Base-by-base conservation (phyloP, 2,113 vertebrate genomes). In the Neodon shergylaensis region DNA sequence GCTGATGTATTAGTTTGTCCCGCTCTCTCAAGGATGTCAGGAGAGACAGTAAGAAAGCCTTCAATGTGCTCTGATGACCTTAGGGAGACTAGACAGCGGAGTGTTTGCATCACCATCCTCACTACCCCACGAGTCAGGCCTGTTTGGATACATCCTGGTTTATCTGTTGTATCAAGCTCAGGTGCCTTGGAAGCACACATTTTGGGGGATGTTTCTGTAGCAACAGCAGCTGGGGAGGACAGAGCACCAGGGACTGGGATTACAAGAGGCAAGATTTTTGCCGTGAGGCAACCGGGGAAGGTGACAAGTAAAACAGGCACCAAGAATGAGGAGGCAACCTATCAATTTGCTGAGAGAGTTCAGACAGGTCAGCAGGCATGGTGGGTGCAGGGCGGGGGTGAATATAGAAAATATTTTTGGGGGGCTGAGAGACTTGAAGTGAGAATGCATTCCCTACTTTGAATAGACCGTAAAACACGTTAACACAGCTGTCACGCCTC, bases 211-310 rank as follows among this genome's bases (percentile, higher is more conserved):
- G 61, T 79, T 63, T 73, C 44, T 39, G 4, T 52, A 68, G 74
- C 6, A 47, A 74, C 68, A 97, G 83, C 78, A 78, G 16, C 72
- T 84, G 26, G 81, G 79, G 78, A 81, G 95, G 78, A 9, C 61
- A 91, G 42, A 83, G 84, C 36, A 73, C 1, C 13, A 42, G 95
- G 86, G 66, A 90, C 78, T 70, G 94, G 83, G 72, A 90, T 93
- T 91, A 52, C 31, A 54, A 70, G 47, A 82, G 58, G 58, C 17
- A 72, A 85, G 77, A 95, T 72, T 39, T 44, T 17, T 31, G 31
- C 88, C 36, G 17, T 33, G 95, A 90, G 92, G 87, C 52, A 91
- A 73, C 91, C 54, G 61, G 74, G 66, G 68, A 74, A 95, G 88
- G 65, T 85, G 92, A 78, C 83, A 72, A 70, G 86, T 33, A 79